A percentile compares a stretch with the other conserved stretches of the same genome.
These are phyloP conservation scores for Melanophora roralis DNA, from an alignment of 2,888 invertebrate species.

Conservation along the genomic window DNA sequence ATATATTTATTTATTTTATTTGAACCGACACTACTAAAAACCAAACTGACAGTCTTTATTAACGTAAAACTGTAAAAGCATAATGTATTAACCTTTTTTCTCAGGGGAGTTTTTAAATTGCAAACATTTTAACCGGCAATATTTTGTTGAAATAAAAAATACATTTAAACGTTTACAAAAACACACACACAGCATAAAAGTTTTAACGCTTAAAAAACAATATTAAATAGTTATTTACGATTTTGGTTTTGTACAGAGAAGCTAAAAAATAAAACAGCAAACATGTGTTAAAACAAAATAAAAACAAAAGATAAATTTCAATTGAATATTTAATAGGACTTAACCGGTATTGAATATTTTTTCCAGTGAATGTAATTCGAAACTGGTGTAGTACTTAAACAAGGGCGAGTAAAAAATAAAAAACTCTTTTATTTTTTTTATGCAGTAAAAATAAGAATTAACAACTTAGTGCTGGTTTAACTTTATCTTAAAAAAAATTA, in stretches of 20 bases:
- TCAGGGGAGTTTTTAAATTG: slow-evolving; percentile 21
- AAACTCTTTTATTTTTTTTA: no score
- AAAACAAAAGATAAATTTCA: neutral
- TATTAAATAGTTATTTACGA: slow-evolving; percentile 1
- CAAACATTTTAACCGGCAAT: slow-evolving; percentile 9
- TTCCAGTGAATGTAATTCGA: neutral
- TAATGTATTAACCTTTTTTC: slow-evolving; percentile 21
- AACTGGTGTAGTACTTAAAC: neutral
- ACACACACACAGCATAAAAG: neutral
- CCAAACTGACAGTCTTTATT: slow-evolving; percentile 1
- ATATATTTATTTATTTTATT: neutral
- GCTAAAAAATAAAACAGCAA: no score
- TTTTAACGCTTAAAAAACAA: neutral
- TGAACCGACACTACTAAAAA: neutral
- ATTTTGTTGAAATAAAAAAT: slow-evolving; percentile 4
- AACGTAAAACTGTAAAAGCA: neutral
- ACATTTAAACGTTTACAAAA: neutral
- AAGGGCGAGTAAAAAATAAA: no score
- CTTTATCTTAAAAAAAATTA: no score
- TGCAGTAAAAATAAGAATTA: no score
- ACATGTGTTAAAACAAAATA: no score
- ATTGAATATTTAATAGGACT: neutral
- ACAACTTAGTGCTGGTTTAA: no score
- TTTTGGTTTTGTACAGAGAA: neutral
- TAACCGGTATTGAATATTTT: neutral